Conservation (phyloP, 2,113 vertebrate species). For the Ailurus styani region DNA sequence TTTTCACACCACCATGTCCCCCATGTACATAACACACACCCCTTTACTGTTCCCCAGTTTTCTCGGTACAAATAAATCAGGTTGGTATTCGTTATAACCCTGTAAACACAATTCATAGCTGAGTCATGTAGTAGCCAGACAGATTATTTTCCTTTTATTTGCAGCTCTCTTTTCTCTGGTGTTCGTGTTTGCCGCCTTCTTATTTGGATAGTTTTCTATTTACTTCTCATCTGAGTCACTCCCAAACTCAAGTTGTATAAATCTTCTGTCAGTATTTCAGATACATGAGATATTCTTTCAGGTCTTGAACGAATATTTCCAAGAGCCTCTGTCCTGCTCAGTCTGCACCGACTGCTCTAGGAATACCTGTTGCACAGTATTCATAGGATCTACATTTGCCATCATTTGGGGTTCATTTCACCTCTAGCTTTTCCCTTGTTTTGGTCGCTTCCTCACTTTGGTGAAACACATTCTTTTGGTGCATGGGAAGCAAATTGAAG, state of each 20-base stretch:
- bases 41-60: not conserved
- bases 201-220: not conserved
- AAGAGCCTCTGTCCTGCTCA: not conserved
- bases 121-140: not conserved
- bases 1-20: not conserved
- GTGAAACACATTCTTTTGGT: not conserved
- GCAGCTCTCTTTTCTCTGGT: not conserved
- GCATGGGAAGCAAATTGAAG: not conserved
- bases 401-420: not conserved
- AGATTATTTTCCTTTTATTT: not conserved
- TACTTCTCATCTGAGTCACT: not conserved
- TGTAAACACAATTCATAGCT: not conserved
- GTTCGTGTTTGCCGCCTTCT: not conserved
- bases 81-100: not conserved
- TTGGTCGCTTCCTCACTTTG: not conserved
- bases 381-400: not conserved
- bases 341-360: not conserved
- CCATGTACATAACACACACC: not conserved
- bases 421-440: not conserved
- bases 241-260: not conserved
- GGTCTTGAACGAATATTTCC: not conserved
- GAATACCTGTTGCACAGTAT: not conserved
- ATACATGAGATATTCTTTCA: not conserved
- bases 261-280: not conserved
- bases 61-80: not conserved